A percentile compares a stretch with the other conserved stretches of the same genome.
These are phyloP conservation scores for Porites australiensis DNA, from an alignment of 64 coral and sea anemone genomes.

Conservation along the genomic window DNA sequence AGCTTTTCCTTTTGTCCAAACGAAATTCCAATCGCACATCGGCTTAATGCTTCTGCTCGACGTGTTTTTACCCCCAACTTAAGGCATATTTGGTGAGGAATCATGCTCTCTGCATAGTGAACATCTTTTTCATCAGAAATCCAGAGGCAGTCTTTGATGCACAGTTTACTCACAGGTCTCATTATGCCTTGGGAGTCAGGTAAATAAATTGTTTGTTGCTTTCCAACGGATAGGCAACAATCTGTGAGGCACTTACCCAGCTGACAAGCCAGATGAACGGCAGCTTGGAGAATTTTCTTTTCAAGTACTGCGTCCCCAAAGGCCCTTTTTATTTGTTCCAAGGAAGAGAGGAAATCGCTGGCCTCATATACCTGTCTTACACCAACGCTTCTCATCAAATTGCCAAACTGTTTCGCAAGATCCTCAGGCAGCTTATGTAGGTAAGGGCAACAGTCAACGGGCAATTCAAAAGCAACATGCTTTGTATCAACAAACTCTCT, in stretches of 20 bases:
- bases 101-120: constrained; percentile 20
- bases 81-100: neutral
- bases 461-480: constrained; percentile 51
- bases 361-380: constrained; percentile 37
- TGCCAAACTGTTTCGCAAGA: neutral
- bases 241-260: neutral
- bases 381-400: constrained; percentile 53
- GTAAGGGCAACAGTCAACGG: constrained; percentile 43
- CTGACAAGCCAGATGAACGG: constrained; percentile 8
- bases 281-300: constrained; percentile 12
- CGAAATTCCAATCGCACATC: constrained; percentile 9
- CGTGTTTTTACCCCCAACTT: constrained; percentile 75
- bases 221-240: neutral
- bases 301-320: neutral
- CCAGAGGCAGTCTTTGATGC: constrained; percentile 76
- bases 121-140: constrained; percentile 74
- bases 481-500: constrained; percentile 6
- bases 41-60: constrained; percentile 46
- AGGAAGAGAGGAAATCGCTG: constrained; percentile 29
- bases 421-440: constrained; percentile 40
- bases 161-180: constrained; percentile 17
- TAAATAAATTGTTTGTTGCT: constrained; percentile 20
- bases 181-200: constrained; percentile 64
- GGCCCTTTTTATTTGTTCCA: neutral
- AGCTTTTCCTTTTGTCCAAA: constrained; percentile 93